These are phyloP conservation scores for Griposia aprilina DNA, from an alignment of 2,888 invertebrate genomes.

Conservation along the genomic window DNA sequence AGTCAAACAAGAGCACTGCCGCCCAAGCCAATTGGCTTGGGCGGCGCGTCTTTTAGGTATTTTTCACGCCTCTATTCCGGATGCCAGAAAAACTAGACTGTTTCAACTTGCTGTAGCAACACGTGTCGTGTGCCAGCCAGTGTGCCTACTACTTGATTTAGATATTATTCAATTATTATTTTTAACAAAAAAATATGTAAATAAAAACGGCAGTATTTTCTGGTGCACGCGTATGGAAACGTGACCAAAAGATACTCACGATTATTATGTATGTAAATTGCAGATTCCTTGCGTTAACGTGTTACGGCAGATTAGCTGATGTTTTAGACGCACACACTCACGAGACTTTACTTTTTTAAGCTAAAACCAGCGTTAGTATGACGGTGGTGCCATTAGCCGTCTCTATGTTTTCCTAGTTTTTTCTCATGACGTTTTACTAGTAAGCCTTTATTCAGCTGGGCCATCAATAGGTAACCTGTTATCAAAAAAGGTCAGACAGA, in stretches of 20 bases:
- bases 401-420: neutral
- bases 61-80: neutral
- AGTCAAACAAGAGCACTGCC: too few relatives aligned
- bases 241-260: slow-evolving; percentile 23
- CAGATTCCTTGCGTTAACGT: slow-evolving; percentile 10
- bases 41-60: neutral
- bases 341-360: neutral
- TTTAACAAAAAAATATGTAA: neutral
- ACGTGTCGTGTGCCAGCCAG: neutral
- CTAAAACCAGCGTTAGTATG: neutral
- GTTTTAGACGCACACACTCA: neutral
- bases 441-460: neutral
- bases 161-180: neutral
- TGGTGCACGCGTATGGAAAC: slow-evolving; percentile 17
- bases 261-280: slow-evolving; percentile 5
- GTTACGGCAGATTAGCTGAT: neutral
- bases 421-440: neutral
- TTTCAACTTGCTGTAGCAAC: neutral
- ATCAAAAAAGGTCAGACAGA: slow-evolving; percentile 57
- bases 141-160: neutral
- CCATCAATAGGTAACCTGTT: slow-evolving; percentile 17
- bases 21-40: too few relatives aligned
- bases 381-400: too few relatives aligned
- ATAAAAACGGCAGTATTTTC: slow-evolving; percentile 22
- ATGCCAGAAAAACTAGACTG: neutral